Conservation (phyloP, 2,797 vertebrate species). For the Menidia menidia region DNA sequence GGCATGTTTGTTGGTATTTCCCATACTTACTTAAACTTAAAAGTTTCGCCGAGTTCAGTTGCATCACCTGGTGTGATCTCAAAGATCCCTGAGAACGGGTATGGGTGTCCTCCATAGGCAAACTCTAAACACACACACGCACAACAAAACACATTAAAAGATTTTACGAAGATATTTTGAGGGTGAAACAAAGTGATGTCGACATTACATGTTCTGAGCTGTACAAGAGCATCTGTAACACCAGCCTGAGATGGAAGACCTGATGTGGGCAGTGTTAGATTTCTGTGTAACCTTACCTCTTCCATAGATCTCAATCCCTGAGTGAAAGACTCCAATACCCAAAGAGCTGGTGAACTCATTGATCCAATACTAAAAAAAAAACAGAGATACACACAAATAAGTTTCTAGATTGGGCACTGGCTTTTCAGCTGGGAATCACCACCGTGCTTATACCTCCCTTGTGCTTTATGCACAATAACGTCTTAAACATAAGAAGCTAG, state of each 20-base stretch:
- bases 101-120: constrained; percentile 98
- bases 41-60: constrained; percentile 96
- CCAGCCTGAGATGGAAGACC: constrained; percentile 4
- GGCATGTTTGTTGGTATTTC: not conserved
- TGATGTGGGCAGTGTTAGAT: constrained; percentile 10
- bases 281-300: constrained; percentile 86
- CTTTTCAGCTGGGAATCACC: not conserved
- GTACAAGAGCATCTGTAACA: constrained; percentile 9
- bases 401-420: not conserved
- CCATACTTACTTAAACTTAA: constrained; percentile 97
- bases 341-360: constrained; percentile 98
- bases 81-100: constrained; percentile 99
- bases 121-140: constrained; percentile 85
- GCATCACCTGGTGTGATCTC: constrained; percentile 98
- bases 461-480: not conserved
- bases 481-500: no score
- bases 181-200: not conserved
- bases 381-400: constrained; percentile 10
- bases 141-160: constrained; percentile 1
- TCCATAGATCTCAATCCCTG: constrained; percentile 98
- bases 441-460: not conserved
- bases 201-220: not conserved
- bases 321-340: constrained; percentile 99
- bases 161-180: not conserved
- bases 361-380: constrained; percentile 92